A percentile compares a stretch with the other conserved stretches of the same genome.
Conservation (phyloP, 2,113 vertebrate genomes). For the Podiceps cristatus region DNA sequence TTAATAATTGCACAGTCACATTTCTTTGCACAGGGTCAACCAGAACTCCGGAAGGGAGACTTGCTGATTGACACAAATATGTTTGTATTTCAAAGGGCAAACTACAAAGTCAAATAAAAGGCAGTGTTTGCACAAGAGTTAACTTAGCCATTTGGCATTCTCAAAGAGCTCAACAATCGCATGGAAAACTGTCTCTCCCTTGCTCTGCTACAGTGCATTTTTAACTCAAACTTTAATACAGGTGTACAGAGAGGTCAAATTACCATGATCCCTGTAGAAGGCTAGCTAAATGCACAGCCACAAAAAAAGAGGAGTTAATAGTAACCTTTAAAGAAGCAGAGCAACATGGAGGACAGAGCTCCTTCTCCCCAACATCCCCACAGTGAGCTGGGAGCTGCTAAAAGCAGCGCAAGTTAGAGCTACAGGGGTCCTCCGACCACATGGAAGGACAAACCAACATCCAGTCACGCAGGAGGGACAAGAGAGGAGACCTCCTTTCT, state of each 20-base stretch:
- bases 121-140: constrained; percentile 44
- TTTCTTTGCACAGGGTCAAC: constrained; percentile 41
- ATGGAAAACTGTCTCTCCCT: neutral
- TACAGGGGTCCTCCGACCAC: neutral
- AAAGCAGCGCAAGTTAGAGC: neutral
- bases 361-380: neutral
- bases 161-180: neutral
- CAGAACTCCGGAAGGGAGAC: constrained; percentile 51
- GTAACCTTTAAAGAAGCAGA: neutral
- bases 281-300: neutral
- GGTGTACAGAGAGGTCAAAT: neutral
- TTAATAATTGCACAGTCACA: constrained; percentile 63
- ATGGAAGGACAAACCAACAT: neutral
- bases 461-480: neutral
- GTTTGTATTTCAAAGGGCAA: constrained; percentile 64
- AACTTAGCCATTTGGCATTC: constrained; percentile 31
- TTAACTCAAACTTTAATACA: neutral
- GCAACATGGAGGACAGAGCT: neutral
- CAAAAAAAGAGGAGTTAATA: neutral
- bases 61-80: constrained; percentile 49
- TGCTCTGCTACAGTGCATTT: neutral
- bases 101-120: constrained; percentile 55
- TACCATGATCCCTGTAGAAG: neutral
- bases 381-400: neutral
- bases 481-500: neutral